These are phyloP conservation scores for Channallabes apus DNA, from an alignment of 2,797 vertebrate genomes.

Conservation along the genomic window DNA sequence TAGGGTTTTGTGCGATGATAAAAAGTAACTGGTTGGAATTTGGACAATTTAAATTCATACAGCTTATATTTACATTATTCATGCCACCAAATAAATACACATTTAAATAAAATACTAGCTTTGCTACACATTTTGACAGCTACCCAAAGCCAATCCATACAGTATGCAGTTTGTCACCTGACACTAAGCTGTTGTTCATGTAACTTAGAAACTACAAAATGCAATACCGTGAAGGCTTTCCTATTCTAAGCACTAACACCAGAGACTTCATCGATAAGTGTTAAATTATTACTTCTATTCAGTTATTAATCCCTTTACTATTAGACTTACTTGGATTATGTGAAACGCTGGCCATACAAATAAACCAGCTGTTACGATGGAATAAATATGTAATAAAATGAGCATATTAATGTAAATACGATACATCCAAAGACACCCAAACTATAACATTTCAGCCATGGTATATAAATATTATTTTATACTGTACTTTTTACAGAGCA, in stretches of 20 bases:
- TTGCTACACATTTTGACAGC: too few relatives aligned
- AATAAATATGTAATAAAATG: background rate
- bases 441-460: too few relatives aligned
- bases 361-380: background rate
- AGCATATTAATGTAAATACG: background rate
- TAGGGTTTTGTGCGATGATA: background rate
- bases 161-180: too few relatives aligned
- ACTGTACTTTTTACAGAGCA: too few relatives aligned
- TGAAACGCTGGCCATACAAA: background rate
- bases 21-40: background rate
- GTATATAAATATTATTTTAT: too few relatives aligned
- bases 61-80: background rate
- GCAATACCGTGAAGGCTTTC: too few relatives aligned
- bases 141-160: too few relatives aligned
- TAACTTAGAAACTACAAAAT: too few relatives aligned
- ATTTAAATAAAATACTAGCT: too few relatives aligned
- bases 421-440: too few relatives aligned
- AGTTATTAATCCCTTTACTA: background rate
- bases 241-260: too few relatives aligned
- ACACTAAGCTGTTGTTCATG: background rate
- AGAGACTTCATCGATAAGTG: background rate
- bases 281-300: background rate
- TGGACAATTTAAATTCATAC: background rate
- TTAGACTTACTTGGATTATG: background rate
- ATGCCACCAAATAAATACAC: too few relatives aligned